phyloP scores from a whole-genome alignment of 1,140 invertebrate species.

The Euura lappo region DNA sequence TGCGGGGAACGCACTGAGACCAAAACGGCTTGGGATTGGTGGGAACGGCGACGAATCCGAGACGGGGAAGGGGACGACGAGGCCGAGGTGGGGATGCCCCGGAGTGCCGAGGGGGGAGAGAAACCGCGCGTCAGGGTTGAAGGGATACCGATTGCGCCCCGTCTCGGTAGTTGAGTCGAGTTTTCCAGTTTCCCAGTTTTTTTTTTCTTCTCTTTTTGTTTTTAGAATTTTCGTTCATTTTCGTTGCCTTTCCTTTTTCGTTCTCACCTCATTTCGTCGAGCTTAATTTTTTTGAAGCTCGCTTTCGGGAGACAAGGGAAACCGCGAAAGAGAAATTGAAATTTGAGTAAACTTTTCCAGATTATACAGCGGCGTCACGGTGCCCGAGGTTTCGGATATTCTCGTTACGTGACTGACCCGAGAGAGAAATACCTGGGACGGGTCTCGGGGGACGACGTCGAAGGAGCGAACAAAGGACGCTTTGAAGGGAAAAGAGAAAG shows the following conservation, averaged over 20 bases:
- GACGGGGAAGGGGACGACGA: not conserved
- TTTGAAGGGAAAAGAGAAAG: conserved; percentile 43
- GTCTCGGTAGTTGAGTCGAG: not conserved
- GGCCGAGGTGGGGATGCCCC: conserved; percentile 16
- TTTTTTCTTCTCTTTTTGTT: conserved; percentile 8
- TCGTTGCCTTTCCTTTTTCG: not conserved
- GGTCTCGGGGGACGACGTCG: conserved; percentile 38
- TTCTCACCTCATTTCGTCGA: not conserved
- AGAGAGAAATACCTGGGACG: conserved; percentile 30
- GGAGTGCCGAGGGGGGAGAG: not conserved
- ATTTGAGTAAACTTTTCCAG: not conserved
- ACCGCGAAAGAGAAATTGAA: too few species aligned
- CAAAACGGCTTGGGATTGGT: conserved; percentile 5
- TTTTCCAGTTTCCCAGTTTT: conserved; percentile 16
- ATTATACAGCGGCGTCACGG: not conserved
- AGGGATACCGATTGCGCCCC: conserved; percentile 21
- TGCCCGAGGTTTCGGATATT: conserved; percentile 13
- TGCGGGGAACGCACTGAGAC: conserved; percentile 49
- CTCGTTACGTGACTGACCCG: not conserved
- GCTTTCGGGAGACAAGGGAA: too few species aligned
- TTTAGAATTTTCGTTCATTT: too few species aligned
- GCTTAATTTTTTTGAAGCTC: too few species aligned
- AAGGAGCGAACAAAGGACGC: conserved; percentile 49
- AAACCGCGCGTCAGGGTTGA: conserved; percentile 27
- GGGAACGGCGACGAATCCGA: conserved; percentile 33